Conservation (phyloP, 2,113 vertebrate species). For the Telmatochromis sp. region DNA sequence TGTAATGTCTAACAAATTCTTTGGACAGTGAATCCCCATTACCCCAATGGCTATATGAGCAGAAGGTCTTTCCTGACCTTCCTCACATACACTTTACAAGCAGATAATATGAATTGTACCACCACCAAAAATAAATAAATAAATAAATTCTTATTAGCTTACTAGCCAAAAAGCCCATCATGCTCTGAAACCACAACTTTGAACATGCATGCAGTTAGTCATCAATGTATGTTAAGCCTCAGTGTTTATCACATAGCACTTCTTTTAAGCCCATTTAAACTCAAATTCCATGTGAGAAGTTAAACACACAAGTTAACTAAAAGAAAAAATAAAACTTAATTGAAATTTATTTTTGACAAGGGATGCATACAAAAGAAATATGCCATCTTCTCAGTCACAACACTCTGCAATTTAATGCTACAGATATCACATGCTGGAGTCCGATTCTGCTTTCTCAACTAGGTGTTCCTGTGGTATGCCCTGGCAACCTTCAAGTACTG, state of each 20-base stretch:
- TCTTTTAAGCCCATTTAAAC: neutral
- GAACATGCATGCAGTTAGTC: neutral
- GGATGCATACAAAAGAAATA: neutral
- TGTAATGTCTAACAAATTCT: neutral
- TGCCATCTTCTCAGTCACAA: neutral
- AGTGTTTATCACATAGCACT: neutral
- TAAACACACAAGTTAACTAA: neutral
- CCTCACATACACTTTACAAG: neutral
- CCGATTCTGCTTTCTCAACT: neutral
- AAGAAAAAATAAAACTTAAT: neutral
- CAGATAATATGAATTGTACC: neutral
- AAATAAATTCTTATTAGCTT: neutral
- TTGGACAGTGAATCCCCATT: neutral
- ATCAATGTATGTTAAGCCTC: neutral
- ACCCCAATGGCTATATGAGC: neutral
- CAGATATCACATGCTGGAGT: neutral
- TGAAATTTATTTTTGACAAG: neutral
- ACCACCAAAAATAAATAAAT: neutral
- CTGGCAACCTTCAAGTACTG: neutral
- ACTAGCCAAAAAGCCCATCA: neutral
- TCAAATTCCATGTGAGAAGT: neutral
- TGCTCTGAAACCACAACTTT: neutral
- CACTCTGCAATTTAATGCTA: neutral
- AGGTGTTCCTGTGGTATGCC: neutral
- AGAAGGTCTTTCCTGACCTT: neutral